Evolutionary conservation across 2,797 vertebrate species (phyloP).

Genomic region (Phalloptychus januarius): DNA sequence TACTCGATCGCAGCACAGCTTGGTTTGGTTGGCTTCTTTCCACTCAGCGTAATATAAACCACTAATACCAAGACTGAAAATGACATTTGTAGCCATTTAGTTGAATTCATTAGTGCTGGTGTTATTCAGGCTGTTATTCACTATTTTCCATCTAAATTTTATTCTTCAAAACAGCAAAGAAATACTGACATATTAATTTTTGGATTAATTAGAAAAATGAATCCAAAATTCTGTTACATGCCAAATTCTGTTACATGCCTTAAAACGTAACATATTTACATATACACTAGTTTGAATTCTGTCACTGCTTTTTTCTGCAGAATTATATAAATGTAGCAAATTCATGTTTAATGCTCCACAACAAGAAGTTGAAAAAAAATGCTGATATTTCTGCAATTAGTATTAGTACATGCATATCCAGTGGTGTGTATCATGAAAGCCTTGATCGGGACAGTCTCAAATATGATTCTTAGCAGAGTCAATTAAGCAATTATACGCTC

Average conservation of each 20-base stretch:
- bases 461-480: conserved; percentile 57
- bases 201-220: background rate
- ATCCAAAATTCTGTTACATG: background rate
- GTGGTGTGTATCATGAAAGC: conserved; percentile 6
- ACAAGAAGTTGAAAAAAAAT: background rate
- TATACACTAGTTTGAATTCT: background rate
- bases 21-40: too few relatives aligned
- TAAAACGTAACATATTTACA: background rate
- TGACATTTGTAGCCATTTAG: background rate
- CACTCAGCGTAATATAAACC: background rate
- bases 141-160: background rate
- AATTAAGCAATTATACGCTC: conserved; percentile 68
- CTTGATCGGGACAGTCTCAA: conserved; percentile 33
- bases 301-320: background rate
- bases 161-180: background rate
- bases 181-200: background rate
- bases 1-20: background rate
- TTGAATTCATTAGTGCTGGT: background rate
- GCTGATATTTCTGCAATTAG: background rate
- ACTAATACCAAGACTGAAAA: conserved; percentile 1
- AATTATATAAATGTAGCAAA: background rate
- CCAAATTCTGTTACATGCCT: background rate
- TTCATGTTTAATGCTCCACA: background rate
- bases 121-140: background rate
- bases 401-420: background rate